phyloP scores from a whole-genome alignment of 1,140 invertebrate species.

The Wasmannia auropunctata region DNA sequence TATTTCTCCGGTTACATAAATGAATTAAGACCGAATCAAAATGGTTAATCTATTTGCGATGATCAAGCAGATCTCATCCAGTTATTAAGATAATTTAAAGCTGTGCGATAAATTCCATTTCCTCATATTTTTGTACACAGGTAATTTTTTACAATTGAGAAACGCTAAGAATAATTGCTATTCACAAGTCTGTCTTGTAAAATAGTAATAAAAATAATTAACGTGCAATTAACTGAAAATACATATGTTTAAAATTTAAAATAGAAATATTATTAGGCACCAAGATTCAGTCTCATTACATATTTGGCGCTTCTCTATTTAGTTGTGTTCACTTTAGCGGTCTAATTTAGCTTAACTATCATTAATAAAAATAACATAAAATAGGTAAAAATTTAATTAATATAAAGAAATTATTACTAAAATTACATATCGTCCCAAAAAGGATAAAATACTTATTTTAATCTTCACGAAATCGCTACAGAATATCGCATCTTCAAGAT shows the following conservation, averaged over 20 bases:
- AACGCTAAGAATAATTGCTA: not conserved
- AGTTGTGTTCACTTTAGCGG: no score
- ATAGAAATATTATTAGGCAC: no score
- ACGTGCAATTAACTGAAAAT: no score
- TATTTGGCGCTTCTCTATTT: no score
- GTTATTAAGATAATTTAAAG: not conserved
- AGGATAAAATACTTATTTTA: not conserved
- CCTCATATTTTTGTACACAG: not conserved
- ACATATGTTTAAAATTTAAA: no score
- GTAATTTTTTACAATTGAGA: not conserved
- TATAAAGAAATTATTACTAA: not conserved
- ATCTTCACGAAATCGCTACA: not conserved
- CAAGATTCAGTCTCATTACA: no score
- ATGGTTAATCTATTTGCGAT: not conserved
- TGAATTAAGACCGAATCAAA: not conserved
- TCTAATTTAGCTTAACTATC: no score
- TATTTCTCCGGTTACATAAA: not conserved
- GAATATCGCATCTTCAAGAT: not conserved
- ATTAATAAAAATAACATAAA: not conserved
- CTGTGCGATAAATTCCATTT: not conserved
- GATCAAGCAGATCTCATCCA: not conserved
- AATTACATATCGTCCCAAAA: not conserved
- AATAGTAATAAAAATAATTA: not conserved
- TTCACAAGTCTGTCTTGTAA: not conserved
- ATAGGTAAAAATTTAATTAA: not conserved